Percentiles rank a stretch among this genome's conserved stretches.
These are phyloP conservation scores for Cirrhinus molitorella DNA, from an alignment of 2,797 vertebrate genomes.

Conservation along the genomic window DNA sequence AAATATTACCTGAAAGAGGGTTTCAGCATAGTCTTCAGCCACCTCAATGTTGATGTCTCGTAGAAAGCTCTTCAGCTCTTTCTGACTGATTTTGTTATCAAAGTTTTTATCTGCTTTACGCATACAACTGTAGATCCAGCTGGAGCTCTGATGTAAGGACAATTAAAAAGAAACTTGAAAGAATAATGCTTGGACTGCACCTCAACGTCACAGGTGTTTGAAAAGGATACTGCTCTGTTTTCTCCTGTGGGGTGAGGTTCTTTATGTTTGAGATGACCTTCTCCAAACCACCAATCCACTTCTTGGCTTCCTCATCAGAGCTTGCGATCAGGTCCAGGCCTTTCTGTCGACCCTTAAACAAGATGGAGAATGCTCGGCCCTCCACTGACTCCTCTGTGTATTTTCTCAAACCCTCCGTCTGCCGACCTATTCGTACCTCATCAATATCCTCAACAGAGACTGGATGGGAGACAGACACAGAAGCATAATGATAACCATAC, in stretches of 20 bases:
- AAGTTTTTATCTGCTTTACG: constrained; percentile 93
- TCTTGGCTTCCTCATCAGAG: constrained; percentile 84
- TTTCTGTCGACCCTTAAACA: constrained; percentile 91
- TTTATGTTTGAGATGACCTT: constrained; percentile 83
- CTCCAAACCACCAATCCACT: constrained; percentile 88
- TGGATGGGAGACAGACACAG: constrained; percentile 64
- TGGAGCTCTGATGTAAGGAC: constrained; percentile 82
- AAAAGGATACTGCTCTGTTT: constrained; percentile 95
- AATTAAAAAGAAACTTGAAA: background rate
- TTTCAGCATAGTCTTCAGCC: constrained; percentile 85
- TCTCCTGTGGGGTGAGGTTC: constrained; percentile 83
- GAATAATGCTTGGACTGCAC: background rate
- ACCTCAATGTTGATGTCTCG: constrained; percentile 89
- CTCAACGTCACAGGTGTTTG: background rate
- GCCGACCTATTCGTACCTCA: constrained; percentile 88
- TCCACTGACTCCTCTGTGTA: constrained; percentile 85
- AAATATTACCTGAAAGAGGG: constrained; percentile 88
- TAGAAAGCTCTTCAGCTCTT: constrained; percentile 91
- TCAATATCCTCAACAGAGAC: constrained; percentile 92
- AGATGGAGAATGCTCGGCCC: constrained; percentile 89
- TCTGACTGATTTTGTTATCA: constrained; percentile 89
- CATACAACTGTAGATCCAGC: constrained; percentile 94
- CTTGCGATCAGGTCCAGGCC: constrained; percentile 93
- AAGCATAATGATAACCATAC: background rate
- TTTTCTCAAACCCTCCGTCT: constrained; percentile 92